These are phyloP conservation scores for Rhinoraja longicauda DNA, from an alignment of 2,797 vertebrate genomes.

Conservation along the genomic window DNA sequence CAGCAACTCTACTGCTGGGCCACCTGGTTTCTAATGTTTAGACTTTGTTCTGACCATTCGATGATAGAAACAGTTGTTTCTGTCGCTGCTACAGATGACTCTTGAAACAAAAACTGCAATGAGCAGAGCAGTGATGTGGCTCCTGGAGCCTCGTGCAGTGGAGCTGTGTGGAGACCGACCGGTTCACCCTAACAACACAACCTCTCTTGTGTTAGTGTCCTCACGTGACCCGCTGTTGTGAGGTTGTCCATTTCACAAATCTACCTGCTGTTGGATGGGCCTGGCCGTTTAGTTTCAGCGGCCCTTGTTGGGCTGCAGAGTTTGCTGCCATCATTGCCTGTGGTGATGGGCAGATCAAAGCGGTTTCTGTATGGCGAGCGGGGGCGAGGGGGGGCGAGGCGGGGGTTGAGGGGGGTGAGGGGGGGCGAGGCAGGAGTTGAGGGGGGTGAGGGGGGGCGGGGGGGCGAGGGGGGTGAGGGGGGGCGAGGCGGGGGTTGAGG, in stretches of 20 bases:
- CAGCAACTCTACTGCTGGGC: too few relatives aligned
- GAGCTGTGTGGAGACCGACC: neutral
- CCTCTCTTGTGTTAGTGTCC: neutral
- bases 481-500: too few relatives aligned
- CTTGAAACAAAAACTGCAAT: neutral
- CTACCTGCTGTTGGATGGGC: neutral
- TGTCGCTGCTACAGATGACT: too few relatives aligned
- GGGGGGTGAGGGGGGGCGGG: too few relatives aligned
- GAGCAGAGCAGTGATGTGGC: too few relatives aligned
- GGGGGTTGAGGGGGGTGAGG: too few relatives aligned
- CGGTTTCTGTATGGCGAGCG: conserved; percentile 9
- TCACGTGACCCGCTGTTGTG: neutral
- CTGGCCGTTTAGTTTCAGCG: neutral
- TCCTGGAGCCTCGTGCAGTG: too few relatives aligned
- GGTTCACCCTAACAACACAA: too few relatives aligned
- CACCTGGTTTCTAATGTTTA: too few relatives aligned
- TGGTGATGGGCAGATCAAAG: neutral
- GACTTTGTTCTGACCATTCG: neutral
- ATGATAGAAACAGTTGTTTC: neutral
- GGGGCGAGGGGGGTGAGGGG: too few relatives aligned
- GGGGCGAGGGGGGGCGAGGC: too few relatives aligned
- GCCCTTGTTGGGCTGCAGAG: neutral
- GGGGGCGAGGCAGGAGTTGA: too few relatives aligned
- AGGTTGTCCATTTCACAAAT: neutral
- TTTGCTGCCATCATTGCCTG: conserved; percentile 6